These are phyloP conservation scores for Clistopyga incitator DNA, from an alignment of 2,888 invertebrate species.

Conservation along the genomic window DNA sequence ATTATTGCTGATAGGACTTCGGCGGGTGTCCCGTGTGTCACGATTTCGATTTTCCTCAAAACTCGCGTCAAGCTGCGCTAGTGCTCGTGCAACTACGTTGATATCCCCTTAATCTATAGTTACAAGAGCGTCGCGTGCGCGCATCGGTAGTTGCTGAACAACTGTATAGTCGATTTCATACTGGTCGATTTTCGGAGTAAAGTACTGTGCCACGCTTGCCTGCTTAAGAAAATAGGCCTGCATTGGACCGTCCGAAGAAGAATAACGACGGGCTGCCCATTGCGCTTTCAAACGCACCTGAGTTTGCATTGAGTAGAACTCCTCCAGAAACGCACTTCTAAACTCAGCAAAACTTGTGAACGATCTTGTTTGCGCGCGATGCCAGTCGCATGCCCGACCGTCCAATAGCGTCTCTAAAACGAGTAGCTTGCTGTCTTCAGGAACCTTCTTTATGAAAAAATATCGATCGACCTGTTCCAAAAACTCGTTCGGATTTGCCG, in stretches of 20 bases:
- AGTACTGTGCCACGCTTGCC: slow-evolving; percentile 21
- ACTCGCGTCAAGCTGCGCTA: no score
- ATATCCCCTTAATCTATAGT: background rate
- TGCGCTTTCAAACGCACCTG: slow-evolving; percentile 28
- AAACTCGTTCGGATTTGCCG: background rate
- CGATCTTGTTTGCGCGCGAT: background rate
- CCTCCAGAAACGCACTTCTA: slow-evolving; percentile 14
- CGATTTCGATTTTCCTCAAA: background rate
- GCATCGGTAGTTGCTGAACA: no score
- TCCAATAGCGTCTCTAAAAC: no score
- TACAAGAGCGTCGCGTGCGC: no score
- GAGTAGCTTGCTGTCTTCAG: no score
- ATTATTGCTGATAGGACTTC: background rate
- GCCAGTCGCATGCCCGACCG: background rate
- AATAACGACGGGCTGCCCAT: slow-evolving; percentile 11
- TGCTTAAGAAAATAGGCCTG: slow-evolving; percentile 39
- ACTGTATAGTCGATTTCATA: no score
- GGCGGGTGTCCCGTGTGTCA: no score
- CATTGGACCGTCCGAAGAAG: slow-evolving; percentile 17
- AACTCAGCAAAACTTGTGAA: slow-evolving; percentile 23
- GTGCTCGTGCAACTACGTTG: background rate
- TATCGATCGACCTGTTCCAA: slow-evolving; percentile 1
- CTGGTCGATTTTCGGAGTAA: slow-evolving; percentile 10
- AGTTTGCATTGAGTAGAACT: slow-evolving; percentile 47
- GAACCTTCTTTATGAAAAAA: no score